These are phyloP conservation scores for Hirtodrosophila alboralis DNA, from an alignment of 2,888 invertebrate species.

Conservation along the genomic window DNA sequence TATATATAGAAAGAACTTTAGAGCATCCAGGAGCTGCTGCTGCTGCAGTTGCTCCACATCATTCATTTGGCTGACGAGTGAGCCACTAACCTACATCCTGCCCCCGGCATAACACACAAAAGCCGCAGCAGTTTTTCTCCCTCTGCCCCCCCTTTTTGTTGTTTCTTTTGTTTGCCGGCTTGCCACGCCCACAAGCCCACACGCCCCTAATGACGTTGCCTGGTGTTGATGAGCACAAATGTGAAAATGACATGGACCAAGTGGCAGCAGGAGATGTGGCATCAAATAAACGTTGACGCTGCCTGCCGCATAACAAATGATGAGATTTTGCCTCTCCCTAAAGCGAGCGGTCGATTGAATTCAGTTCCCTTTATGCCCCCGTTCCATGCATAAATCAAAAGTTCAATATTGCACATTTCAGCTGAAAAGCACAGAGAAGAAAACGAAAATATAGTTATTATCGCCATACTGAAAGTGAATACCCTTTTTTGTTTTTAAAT, in stretches of 20 bases:
- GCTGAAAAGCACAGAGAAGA: conserved; percentile 23
- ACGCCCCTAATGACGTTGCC: conserved; percentile 19
- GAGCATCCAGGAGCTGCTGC: conserved; percentile 36
- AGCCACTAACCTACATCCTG: conserved; percentile 78
- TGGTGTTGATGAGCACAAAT: conserved; percentile 71
- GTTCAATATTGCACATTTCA: conserved; percentile 67
- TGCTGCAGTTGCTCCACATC: conserved; percentile 67
- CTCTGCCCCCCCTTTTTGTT: conserved; percentile 34
- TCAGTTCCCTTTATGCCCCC: neutral
- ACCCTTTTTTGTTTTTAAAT: too few species aligned
- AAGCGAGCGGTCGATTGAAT: conserved; percentile 12
- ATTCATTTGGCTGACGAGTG: conserved; percentile 75
- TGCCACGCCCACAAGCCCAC: conserved; percentile 65
- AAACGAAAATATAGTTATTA: too few species aligned
- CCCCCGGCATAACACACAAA: conserved; percentile 40
- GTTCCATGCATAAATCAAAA: conserved; percentile 71
- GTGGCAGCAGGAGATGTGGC: conserved; percentile 35
- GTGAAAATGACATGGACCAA: conserved; percentile 66
- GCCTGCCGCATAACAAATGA: conserved; percentile 56
- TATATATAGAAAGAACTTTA: conserved; percentile 9
- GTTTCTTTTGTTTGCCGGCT: conserved; percentile 59
- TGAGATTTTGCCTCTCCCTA: conserved; percentile 43
- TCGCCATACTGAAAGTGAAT: too few species aligned
- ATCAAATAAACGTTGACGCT: conserved; percentile 49
- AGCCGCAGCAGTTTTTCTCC: conserved; percentile 39